Percentiles rank a stretch among this genome's conserved stretches.
Evolutionary conservation across 2,797 vertebrate genomes (phyloP).

Genomic region (Heliangelus exortis): DNA sequence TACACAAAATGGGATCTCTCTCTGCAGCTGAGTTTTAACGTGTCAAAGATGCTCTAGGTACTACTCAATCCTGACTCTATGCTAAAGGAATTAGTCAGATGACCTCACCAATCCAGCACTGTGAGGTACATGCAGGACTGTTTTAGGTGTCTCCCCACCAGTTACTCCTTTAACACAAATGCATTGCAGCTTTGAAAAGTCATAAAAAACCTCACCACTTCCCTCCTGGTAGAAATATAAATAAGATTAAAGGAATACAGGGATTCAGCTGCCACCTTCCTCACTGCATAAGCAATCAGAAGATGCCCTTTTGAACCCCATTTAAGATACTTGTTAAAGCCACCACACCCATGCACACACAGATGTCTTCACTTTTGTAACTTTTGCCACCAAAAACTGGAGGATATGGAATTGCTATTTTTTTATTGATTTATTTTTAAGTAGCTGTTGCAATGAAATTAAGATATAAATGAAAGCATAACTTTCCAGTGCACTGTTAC

Average conservation of each 20-base stretch:
- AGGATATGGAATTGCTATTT: background rate
- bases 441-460: background rate
- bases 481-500: background rate
- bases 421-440: slow-evolving; percentile 10
- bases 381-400: background rate
- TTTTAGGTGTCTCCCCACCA: background rate
- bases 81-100: background rate
- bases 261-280: too few species aligned
- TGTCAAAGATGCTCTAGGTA: background rate
- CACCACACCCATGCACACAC: background rate
- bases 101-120: background rate
- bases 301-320: background rate
- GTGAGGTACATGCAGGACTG: background rate
- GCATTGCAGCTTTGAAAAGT: background rate
- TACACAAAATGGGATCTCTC: background rate
- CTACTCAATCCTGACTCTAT: background rate
- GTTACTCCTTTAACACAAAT: background rate
- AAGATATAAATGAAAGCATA: background rate
- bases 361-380: background rate
- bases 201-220: background rate
- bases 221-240: background rate
- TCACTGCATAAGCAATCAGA: too few species aligned
- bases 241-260: too few species aligned
- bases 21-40: accelerated
- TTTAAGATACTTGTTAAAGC: background rate